Conservation (phyloP, 2,797 vertebrate genomes). For the Hemitrygon akajei region DNA sequence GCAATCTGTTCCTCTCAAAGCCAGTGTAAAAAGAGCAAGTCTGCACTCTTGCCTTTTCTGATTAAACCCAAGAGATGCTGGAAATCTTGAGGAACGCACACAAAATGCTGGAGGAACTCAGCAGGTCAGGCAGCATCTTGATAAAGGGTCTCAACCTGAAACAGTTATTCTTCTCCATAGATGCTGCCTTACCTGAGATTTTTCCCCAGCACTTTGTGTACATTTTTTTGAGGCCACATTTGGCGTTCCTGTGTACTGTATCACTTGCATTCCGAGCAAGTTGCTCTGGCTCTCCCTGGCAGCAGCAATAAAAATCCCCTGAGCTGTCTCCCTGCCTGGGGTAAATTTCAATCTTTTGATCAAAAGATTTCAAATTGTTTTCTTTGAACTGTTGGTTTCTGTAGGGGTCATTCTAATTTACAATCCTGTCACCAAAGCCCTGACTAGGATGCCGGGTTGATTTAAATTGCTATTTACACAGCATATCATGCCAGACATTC, state of each 20-base stretch:
- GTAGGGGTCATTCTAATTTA: not conserved
- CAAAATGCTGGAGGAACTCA: too few species aligned
- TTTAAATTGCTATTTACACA: not conserved
- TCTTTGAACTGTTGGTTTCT: not conserved
- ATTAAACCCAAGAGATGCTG: too few species aligned
- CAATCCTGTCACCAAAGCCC: not conserved
- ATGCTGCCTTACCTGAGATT: too few species aligned
- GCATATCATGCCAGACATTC: not conserved
- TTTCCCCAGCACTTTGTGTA: too few species aligned
- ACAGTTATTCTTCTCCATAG: too few species aligned
- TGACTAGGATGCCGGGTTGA: not conserved
- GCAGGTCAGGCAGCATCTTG: too few species aligned
- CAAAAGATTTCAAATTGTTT: not conserved
- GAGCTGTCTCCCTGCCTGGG: not conserved
- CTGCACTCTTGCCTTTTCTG: not conserved
- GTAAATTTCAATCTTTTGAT: not conserved
- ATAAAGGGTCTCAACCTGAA: too few species aligned
- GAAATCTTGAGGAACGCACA: too few species aligned
- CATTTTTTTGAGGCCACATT: too few species aligned
- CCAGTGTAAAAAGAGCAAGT: not conserved
- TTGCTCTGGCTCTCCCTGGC: not conserved
- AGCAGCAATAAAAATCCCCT: not conserved
- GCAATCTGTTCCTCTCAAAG: not conserved
- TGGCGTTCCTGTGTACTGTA: too few species aligned
- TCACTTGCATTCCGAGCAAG: not conserved